Evolutionary conservation across 2,888 invertebrate species (phyloP), one percentile per base, ranked within the genome.

Genomic region (Scaptomyza reducta): DNA sequence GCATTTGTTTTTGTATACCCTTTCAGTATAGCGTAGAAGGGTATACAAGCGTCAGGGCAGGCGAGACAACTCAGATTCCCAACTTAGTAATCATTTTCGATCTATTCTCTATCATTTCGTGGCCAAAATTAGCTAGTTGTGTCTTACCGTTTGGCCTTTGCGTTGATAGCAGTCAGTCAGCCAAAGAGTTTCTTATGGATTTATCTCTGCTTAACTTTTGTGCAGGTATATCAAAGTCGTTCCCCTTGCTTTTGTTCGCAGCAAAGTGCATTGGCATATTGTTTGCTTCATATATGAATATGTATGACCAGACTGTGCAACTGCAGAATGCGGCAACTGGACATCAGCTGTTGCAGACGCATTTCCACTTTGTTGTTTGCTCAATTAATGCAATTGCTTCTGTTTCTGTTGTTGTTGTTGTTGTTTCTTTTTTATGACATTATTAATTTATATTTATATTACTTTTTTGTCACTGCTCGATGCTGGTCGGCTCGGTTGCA

Each of bases 371-470:
- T 85, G 82, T 75, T 82, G 82, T 82, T 85, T 79, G 75, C 71
- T 86, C 88, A 88, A 88, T 88, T 88, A 88, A 88, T 88, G 84
- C 86, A 88, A 88, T 88, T 82, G 85, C 76, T 63, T 44, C 60
- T 77, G 64, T 65, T 66, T 29, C 49, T 62, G 31, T 62, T 77
- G 64, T 65, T 66, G 33, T 53, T 62, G 31, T 60, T 67, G 70
- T 71, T 74, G 3, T 5, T 77, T 67, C 74, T 71, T 74, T 77
- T 61, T 62, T 74, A 58, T 79, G 70, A 77, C 85, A 82, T 82
- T 82, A 82, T 82, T 85, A 85, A 82, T 82, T 82, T 82, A 82
- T 85, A 82, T 82, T 82, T 82, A 71, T 82, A 85, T 85, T 75
- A 85, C 79, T 77, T 0, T 77, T 81, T 74, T 72, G 27, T 55